A percentile compares a stretch with the other conserved stretches of the same genome.
Conservation (phyloP, 2,888 invertebrate genomes). For the Drosophila atripex region DNA sequence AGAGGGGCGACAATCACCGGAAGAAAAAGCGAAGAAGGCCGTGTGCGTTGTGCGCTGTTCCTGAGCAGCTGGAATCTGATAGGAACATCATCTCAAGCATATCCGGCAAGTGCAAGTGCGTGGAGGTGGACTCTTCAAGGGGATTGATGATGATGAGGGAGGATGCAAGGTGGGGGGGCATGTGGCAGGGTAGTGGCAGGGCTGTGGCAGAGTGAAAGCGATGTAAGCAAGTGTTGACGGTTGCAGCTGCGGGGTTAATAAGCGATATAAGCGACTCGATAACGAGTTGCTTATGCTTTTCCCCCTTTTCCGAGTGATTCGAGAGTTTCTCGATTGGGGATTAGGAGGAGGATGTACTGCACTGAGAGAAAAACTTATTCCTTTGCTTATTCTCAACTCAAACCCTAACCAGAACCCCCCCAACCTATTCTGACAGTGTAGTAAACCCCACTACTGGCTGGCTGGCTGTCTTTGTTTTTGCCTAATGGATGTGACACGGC, state of each 20-base stretch:
- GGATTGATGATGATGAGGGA: slow-evolving; percentile 3
- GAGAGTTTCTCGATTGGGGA: slow-evolving; percentile 23
- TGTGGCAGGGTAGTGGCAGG: background rate
- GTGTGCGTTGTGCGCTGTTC: slow-evolving; percentile 15
- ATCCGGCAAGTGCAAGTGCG: slow-evolving; percentile 62
- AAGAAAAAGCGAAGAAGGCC: slow-evolving; percentile 64
- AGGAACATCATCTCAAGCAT: slow-evolving; percentile 75
- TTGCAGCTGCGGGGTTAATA: slow-evolving; percentile 64
- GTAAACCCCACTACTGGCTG: too few relatives aligned
- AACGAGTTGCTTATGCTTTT: slow-evolving; percentile 63
- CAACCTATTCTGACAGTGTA: background rate
- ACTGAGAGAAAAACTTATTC: background rate
- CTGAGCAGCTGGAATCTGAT: slow-evolving; percentile 75
- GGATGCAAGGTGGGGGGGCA: background rate
- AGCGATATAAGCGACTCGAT: slow-evolving; percentile 75
- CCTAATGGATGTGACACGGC: slow-evolving; percentile 54
- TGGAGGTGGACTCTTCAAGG: slow-evolving; percentile 7
- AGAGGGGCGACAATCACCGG: slow-evolving; percentile 52
- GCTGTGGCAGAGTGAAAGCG: slow-evolving; percentile 16
- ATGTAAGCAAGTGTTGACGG: slow-evolving; percentile 60
- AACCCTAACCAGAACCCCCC: background rate
- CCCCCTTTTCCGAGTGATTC: background rate
- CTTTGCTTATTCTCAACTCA: background rate
- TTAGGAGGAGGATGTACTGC: slow-evolving; percentile 46
- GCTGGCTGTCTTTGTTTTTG: slow-evolving; percentile 34